Conservation (phyloP, 1,140 invertebrate species). For the Helicoverpa armigera region DNA sequence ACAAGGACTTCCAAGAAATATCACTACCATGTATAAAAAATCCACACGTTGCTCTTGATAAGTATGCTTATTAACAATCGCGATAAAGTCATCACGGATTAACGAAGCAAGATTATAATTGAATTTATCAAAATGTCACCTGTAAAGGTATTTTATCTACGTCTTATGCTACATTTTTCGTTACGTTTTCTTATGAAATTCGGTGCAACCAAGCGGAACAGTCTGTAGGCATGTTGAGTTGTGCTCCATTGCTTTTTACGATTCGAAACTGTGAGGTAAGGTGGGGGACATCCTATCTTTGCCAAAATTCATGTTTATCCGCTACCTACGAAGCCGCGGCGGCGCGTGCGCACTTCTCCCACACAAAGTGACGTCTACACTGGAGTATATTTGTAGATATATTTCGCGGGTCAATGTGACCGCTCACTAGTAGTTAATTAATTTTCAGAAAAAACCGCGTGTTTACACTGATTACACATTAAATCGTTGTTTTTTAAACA, state of each 20-base stretch:
- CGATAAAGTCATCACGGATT: background rate
- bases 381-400: background rate
- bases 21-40: background rate
- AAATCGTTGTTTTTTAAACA: background rate
- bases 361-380: slow-evolving; percentile 20
- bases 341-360: slow-evolving; percentile 31
- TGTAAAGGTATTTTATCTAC: background rate
- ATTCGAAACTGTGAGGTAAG: slow-evolving; percentile 14
- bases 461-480: slow-evolving; percentile 13
- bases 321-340: background rate
- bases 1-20: background rate
- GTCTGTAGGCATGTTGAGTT: slow-evolving; percentile 16
- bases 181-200: slow-evolving; percentile 10
- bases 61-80: background rate
- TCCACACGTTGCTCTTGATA: background rate
- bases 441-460: background rate
- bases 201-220: slow-evolving; percentile 22
- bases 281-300: slow-evolving; percentile 6
- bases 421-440: background rate
- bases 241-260: slow-evolving; percentile 38
- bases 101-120: background rate
- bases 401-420: slow-evolving; percentile 33
- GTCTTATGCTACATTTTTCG: background rate
- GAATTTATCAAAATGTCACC: background rate
- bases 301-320: slow-evolving; percentile 2